Evolutionary conservation across 2,113 vertebrate species (phyloP).

Genomic region (Pithys albifrons): DNA sequence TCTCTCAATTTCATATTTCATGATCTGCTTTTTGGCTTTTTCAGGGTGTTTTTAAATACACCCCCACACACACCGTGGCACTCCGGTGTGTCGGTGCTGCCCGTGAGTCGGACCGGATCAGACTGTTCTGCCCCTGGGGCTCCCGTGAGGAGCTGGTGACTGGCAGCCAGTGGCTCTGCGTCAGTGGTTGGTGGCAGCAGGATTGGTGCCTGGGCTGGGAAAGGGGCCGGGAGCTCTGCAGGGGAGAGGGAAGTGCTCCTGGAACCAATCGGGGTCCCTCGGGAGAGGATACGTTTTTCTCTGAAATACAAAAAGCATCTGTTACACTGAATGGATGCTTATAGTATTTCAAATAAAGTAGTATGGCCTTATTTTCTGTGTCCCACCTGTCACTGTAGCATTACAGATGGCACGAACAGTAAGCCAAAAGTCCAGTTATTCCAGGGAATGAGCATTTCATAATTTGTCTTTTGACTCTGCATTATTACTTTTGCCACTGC

Average conservation of each 20-base stretch:
- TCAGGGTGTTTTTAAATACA: neutral
- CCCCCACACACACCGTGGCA: too few species aligned
- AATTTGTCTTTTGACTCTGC: rapidly evolving
- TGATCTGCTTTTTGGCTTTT: neutral
- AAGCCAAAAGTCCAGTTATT: neutral
- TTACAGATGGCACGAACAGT: neutral
- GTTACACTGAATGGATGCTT: neutral
- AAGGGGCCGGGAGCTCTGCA: too few species aligned
- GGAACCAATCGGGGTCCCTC: neutral
- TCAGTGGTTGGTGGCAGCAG: neutral
- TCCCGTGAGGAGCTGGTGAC: neutral
- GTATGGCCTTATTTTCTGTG: neutral
- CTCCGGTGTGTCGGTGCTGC: rapidly evolving
- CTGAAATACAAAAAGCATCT: neutral
- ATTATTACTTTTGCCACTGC: neutral
- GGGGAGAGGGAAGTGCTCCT: neutral
- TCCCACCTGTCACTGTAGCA: too few species aligned
- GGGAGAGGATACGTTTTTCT: rapidly evolving
- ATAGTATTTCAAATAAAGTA: neutral
- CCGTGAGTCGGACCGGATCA: rapidly evolving
- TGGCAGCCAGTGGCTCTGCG: rapidly evolving
- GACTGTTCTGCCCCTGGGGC: neutral
- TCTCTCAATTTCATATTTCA: neutral
- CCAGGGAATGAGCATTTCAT: rapidly evolving
- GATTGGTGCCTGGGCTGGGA: neutral